Percentiles rank a stretch among this genome's conserved stretches.
Evolutionary conservation across 2,113 vertebrate genomes (phyloP).

Genomic region (Octodon degus): DNA sequence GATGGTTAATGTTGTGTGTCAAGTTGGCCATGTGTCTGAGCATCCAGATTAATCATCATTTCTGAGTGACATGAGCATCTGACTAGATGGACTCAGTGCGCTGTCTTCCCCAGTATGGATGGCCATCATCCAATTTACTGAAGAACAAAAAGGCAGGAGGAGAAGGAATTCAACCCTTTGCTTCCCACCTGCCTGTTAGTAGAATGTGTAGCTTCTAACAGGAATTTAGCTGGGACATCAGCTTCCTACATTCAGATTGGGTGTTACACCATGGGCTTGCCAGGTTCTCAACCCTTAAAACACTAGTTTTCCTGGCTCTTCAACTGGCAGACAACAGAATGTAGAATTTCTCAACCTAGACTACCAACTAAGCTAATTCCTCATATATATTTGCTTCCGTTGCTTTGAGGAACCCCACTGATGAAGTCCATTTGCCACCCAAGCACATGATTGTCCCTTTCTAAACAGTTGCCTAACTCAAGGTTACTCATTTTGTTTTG

Average conservation of each 20-base stretch:
- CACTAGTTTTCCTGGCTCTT: not conserved
- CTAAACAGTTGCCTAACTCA: not conserved
- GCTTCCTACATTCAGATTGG: not conserved
- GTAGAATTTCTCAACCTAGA: not conserved
- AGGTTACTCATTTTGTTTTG: not conserved
- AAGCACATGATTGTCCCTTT: not conserved
- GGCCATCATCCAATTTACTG: not conserved
- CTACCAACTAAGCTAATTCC: not conserved
- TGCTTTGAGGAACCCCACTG: not conserved
- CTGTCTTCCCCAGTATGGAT: not conserved
- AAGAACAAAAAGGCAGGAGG: not conserved
- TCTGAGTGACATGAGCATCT: not conserved
- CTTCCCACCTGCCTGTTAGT: not conserved
- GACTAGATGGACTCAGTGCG: not conserved
- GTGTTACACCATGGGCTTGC: not conserved
- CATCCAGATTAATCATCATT: not conserved
- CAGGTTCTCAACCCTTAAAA: not conserved
- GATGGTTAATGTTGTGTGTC: slow-evolving; percentile 10
- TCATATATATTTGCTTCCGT: not conserved
- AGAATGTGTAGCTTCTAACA: not conserved
- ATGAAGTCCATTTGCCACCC: not conserved
- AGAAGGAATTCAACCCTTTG: not conserved
- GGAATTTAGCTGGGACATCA: not conserved
- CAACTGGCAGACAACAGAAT: not conserved
- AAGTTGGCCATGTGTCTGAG: not conserved